Evolutionary conservation across 2,888 invertebrate species (phyloP), one percentile per base, ranked within the genome.

Genomic region (Platypus cylindrus): DNA sequence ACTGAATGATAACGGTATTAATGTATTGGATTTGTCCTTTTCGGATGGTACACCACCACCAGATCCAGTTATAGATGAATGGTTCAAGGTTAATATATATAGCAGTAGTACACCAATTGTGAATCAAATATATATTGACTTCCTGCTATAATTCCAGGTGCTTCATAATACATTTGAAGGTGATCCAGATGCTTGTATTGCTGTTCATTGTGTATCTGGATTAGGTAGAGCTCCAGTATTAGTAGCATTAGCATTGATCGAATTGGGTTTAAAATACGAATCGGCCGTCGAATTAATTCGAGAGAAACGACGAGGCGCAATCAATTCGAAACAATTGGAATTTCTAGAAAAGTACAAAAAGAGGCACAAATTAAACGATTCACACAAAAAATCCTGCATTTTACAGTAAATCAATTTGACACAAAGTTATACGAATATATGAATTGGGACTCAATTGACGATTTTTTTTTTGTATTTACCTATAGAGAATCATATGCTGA

Each of bases 191-290:
- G 42, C 43, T 1, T 45, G 48, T 27, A 40, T 49, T 5, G 49
- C 48, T 5, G 45, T 49, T 12, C 49, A 49, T 25, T 49, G 49
- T 30, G 43, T 48, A 12, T 26, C 36, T 35, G 49, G 49, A 16
- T 31, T 49, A 13, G 49, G 49, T n/a, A 40, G 49, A 32, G 48
- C 48, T 13, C 47, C 49, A 7, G 46, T 49, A 11, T 35, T 49
- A 39, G 45, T 49, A 3, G 46, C 49, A 3, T 9, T 47, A 29
- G 49, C 49, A 14, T 41, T 49, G 1, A 48, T 49, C 9, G 49
- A 49, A 18, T 33, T 48, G 11, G 49, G 48, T 11, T 42, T 45
- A 16, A 35, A 47, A n/a, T 49, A 48, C 29, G 48, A 49, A 37
- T 46, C 48, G 17, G 49, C 49, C 3, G 48, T 49, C n/a, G 41